Conservation (phyloP, 2,113 vertebrate species). For the Scolopax mira region DNA sequence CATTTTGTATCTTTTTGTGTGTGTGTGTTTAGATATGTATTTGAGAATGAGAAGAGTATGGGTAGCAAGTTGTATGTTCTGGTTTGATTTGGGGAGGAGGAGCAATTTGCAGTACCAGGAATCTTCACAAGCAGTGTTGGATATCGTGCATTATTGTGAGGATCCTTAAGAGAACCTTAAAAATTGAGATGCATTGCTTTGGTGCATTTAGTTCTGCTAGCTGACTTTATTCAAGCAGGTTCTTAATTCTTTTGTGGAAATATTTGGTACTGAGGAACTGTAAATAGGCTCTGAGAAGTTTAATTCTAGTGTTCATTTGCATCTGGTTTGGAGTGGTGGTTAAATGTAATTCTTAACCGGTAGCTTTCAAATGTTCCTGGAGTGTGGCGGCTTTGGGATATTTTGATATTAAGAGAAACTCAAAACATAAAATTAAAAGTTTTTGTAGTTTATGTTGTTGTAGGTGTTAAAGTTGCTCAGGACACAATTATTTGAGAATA, state of each 20-base stretch:
- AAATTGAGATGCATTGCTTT: neutral
- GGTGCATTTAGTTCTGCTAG: neutral
- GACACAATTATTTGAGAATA: neutral
- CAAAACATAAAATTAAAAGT: neutral
- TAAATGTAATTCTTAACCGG: neutral
- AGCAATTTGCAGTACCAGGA: neutral
- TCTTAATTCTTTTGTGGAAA: neutral
- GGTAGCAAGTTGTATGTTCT: neutral
- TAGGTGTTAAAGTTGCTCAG: neutral
- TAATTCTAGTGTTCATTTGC: neutral
- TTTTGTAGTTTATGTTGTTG: neutral
- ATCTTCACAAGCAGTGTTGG: neutral
- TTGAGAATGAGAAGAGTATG: neutral
- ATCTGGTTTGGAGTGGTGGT: neutral
- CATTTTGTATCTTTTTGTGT: neutral
- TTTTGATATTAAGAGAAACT: neutral
- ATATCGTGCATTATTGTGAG: neutral
- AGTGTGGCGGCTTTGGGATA: neutral
- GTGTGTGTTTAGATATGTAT: slow-evolving; percentile 7
- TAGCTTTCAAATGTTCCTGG: neutral
- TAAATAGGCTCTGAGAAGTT: neutral
- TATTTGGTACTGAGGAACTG: neutral
- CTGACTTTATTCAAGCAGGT: neutral
- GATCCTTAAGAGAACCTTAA: neutral
- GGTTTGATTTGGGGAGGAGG: neutral